Base-by-base conservation (phyloP, 92 coral and sea anemone species). In the Metridium senile region DNA sequence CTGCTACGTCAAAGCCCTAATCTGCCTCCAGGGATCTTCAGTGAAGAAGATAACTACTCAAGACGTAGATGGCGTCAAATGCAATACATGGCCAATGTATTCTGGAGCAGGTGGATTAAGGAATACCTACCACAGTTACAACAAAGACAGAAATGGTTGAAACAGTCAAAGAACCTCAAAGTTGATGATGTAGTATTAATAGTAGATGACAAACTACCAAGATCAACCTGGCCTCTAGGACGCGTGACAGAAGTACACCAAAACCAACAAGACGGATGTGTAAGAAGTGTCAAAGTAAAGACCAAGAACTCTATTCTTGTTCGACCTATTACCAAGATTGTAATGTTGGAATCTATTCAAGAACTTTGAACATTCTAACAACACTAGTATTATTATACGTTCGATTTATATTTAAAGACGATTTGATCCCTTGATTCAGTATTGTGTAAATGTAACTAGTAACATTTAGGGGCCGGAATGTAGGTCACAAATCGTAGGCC, bases 211-310 rank as follows among this genome's bases (percentile, higher is more conserved):
- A 68, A 68, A 21, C 17, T 35, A 28, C 57, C 73, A n/a, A 68
- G 73, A 27, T 68, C 73, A 17, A 20, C 73, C 17, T 68, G 73
- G 73, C 72, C 56, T 9, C 27, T 68, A 0, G 73, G 71, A 27
- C 71, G 71, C 8, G 71, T 66, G 17, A 28, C 46, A n/a, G 71
- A 66, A 27, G 71, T 66, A 20, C 46, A 33, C 49, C 6, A 21
- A 0, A 66, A 66, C 6, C 0, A 11, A n/a, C 43, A 66, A 31
- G 71, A 66, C 30, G 46, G 71, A 7, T 66, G 71, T n/a, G 71
- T 66, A 3, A 28, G 71, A 27, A 66, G 71, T 33, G 71, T 31
- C 1, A 66, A 6, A 6, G 71, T 66, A 2, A 66, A 66, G 47
- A 66, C 71, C 4, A 54, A 54, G 59, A 54, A 54, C 23, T 54